A percentile compares a stretch with the other conserved stretches of the same genome.
Conservation (phyloP, 1,140 invertebrate genomes). For the Calosoma granatense region DNA sequence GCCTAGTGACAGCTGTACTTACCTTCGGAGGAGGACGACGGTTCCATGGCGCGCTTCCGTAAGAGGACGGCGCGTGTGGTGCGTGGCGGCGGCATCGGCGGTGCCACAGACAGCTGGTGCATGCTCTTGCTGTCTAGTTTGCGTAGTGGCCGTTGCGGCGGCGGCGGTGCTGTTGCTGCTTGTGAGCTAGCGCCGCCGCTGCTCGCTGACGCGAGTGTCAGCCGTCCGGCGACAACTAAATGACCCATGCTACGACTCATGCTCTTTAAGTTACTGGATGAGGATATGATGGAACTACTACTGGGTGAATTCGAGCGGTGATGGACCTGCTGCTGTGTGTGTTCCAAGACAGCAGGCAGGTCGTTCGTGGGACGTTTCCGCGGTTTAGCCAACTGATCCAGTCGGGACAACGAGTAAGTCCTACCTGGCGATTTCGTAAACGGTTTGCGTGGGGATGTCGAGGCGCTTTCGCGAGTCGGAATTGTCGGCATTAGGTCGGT, state of each 20-base stretch:
- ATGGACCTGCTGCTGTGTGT: conserved; percentile 21
- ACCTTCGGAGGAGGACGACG: background rate
- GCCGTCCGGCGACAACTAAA: conserved; percentile 40
- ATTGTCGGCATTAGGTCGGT: conserved; percentile 85
- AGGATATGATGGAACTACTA: background rate
- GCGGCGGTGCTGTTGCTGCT: conserved; percentile 45
- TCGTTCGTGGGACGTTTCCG: conserved; percentile 43
- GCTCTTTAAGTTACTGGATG: conserved; percentile 1
- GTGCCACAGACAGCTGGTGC: conserved; percentile 48
- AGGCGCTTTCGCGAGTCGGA: conserved; percentile 55
- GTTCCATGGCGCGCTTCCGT: conserved; percentile 20
- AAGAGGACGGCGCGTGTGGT: conserved; percentile 31
- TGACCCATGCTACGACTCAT: conserved; percentile 58
- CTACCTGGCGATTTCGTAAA: conserved; percentile 68
- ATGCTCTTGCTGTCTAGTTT: conserved; percentile 46
- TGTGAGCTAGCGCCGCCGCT: conserved; percentile 35
- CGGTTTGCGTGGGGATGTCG: conserved; percentile 41
- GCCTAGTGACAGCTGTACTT: no score
- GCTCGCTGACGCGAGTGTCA: conserved; percentile 28
- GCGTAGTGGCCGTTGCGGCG: conserved; percentile 24
- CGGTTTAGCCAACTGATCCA: conserved; percentile 74
- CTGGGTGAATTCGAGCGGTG: background rate
- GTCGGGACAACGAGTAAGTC: conserved; percentile 83
- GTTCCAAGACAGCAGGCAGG: conserved; percentile 41
- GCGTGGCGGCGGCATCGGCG: conserved; percentile 25